Percentiles rank a stretch among this genome's conserved stretches.
Conservation (phyloP, 1,140 invertebrate species). For the Drosophila albomicans region DNA sequence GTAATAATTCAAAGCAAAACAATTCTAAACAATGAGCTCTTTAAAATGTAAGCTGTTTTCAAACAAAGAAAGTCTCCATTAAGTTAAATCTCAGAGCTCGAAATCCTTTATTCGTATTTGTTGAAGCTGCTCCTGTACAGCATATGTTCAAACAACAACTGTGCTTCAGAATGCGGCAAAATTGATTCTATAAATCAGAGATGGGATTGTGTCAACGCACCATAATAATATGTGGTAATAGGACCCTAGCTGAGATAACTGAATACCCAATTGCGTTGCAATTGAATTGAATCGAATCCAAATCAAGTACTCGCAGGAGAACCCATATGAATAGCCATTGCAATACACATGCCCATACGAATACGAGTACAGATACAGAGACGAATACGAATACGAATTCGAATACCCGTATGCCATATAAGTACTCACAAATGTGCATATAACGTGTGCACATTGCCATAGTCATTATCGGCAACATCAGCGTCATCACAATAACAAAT, state of each 20-base stretch:
- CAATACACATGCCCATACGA: background rate
- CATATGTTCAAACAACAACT: background rate
- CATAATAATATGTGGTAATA: slow-evolving; percentile 14
- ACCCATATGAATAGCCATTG: background rate
- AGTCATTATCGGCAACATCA: slow-evolving; percentile 78
- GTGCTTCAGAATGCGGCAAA: background rate
- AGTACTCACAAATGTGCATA: slow-evolving; percentile 66
- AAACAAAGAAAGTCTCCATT: background rate
- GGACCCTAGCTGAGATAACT: background rate
- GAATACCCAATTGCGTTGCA: slow-evolving; percentile 34
- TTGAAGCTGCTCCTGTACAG: background rate
- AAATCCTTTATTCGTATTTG: background rate
- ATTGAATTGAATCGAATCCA: slow-evolving; percentile 49
- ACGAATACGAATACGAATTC: no score
- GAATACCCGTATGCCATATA: slow-evolving; percentile 43
- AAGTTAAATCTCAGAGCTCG: background rate
- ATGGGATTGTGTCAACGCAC: background rate
- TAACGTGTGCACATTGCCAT: slow-evolving; percentile 80
- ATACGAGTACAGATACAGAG: no score
- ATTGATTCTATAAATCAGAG: background rate
- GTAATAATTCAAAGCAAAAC: no score
- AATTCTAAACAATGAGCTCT: no score
- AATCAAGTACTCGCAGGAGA: slow-evolving; percentile 37
- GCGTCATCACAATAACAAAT: slow-evolving; percentile 49
- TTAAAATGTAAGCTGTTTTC: no score